These are phyloP conservation scores for Ictalurus furcatus DNA, from an alignment of 2,113 vertebrate genomes.

Conservation along the genomic window DNA sequence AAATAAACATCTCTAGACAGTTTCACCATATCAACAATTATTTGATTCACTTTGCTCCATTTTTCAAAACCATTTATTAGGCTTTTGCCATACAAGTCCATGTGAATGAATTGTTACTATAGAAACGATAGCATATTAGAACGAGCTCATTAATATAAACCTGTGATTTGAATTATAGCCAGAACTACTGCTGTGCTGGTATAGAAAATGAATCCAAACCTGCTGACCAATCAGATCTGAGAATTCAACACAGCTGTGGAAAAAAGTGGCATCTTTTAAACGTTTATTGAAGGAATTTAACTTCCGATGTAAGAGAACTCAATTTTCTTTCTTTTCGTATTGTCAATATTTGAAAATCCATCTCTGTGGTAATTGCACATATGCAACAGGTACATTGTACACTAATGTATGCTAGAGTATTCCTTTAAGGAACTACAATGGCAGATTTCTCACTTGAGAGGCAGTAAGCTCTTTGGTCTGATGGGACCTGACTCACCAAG, in stretches of 20 bases:
- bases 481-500: conserved; percentile 22
- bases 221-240: background rate
- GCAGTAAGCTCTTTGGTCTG: conserved; percentile 10
- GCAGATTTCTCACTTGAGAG: background rate
- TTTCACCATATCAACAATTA: no score
- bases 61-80: background rate
- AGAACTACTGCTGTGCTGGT: background rate
- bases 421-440: background rate
- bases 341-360: background rate
- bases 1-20: background rate
- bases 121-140: background rate
- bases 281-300: background rate
- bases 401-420: background rate
- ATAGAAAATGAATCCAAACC: background rate
- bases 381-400: no score
- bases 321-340: background rate
- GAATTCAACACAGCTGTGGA: background rate
- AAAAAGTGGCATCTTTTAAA: background rate
- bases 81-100: background rate
- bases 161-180: background rate
- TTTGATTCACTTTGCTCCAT: background rate
- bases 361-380: background rate
- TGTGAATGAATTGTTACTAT: background rate
- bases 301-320: background rate
- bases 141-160: background rate